Percentiles rank a stretch among this genome's conserved stretches.
Conservation (phyloP, 1,140 invertebrate species). For the Carcinoscorpius rotundicauda region DNA sequence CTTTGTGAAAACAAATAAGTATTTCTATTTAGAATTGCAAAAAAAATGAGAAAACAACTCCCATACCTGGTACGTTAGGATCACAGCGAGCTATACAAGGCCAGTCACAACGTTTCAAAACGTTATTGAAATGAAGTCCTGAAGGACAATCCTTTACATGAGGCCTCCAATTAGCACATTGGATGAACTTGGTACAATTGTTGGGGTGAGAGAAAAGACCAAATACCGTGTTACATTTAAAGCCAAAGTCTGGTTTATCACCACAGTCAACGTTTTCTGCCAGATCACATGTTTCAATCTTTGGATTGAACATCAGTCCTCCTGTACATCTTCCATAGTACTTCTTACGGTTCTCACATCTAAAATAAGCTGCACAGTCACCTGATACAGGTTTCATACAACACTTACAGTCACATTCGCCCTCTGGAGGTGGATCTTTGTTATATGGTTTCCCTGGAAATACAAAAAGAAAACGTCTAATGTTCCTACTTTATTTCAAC, state of each 20-base stretch:
- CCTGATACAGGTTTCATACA: constrained; percentile 1
- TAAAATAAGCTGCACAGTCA: constrained; percentile 8
- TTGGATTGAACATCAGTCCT: constrained; percentile 8
- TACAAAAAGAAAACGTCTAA: too few relatives aligned
- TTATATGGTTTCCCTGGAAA: too few relatives aligned
- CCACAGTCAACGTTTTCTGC: constrained; percentile 7
- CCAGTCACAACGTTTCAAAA: too few relatives aligned
- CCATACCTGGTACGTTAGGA: too few relatives aligned
- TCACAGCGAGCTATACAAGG: too few relatives aligned
- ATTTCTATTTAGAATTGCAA: too few relatives aligned
- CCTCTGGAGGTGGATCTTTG: not conserved
- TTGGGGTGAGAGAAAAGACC: constrained; percentile 19
- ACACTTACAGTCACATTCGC: constrained; percentile 7
- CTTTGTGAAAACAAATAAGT: too few relatives aligned
- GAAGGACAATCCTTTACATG: too few relatives aligned
- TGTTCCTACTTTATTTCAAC: too few relatives aligned
- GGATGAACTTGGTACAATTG: constrained; percentile 1
- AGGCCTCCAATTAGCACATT: not conserved
- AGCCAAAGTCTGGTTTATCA: not conserved
- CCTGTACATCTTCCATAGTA: not conserved
- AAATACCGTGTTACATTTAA: not conserved
- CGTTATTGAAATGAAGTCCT: too few relatives aligned
- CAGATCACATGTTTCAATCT: constrained; percentile 8
- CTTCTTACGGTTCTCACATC: constrained; percentile 2
- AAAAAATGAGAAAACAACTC: too few relatives aligned